These are phyloP conservation scores for Lichenostomus cassidix DNA, from an alignment of 2,113 vertebrate genomes.

Conservation along the genomic window DNA sequence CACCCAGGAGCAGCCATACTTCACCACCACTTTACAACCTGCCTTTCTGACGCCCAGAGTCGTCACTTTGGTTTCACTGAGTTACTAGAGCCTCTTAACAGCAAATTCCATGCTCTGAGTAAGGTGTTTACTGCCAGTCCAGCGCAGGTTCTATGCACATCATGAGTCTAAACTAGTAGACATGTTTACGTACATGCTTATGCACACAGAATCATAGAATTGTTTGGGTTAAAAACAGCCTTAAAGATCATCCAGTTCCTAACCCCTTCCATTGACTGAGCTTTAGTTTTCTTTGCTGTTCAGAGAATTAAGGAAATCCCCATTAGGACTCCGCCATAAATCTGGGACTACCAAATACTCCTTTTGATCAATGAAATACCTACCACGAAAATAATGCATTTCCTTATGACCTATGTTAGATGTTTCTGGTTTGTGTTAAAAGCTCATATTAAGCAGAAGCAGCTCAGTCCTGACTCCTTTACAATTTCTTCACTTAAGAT, in stretches of 20 bases:
- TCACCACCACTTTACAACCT: not conserved
- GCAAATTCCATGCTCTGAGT: not conserved
- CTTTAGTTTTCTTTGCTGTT: not conserved
- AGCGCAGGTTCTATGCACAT: not conserved
- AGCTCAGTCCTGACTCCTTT: not conserved
- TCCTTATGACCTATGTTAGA: not conserved
- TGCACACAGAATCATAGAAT: not conserved
- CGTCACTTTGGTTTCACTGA: not conserved
- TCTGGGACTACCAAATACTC: not conserved
- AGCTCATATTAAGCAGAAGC: not conserved
- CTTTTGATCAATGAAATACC: not conserved
- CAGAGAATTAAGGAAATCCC: not conserved
- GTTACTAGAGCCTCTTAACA: not conserved
- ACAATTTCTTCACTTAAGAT: not conserved
- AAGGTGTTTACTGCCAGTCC: not conserved
- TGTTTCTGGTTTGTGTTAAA: not conserved
- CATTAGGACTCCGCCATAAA: not conserved
- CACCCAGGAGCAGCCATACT: not conserved
- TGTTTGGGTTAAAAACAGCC: not conserved
- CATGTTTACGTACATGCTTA: not conserved
- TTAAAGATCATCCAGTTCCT: not conserved
- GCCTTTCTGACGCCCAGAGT: not conserved
- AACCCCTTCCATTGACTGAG: fast-evolving
- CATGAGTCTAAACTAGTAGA: not conserved
- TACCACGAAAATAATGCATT: not conserved